phyloP scores from a whole-genome alignment of 2,888 invertebrate genomes.

The Cryptophagus acutangulus region DNA sequence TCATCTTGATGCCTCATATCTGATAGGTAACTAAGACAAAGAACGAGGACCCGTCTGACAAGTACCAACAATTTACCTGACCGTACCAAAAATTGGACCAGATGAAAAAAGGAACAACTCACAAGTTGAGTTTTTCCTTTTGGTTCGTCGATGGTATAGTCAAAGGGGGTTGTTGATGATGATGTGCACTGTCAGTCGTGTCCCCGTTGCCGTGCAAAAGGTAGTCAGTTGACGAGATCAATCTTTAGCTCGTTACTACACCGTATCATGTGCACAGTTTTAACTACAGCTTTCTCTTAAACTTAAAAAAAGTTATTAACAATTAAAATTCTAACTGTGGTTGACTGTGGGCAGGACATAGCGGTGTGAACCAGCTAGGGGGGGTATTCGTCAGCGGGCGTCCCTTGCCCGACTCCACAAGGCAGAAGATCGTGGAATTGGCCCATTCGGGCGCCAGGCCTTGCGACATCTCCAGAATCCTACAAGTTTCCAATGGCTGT shows the following conservation, averaged over 20 bases:
- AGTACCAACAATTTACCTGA: conserved; percentile 21
- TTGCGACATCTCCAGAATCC: conserved; percentile 96
- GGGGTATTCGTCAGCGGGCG: conserved; percentile 99
- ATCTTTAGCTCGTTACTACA: conserved; percentile 50
- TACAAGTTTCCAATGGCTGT: conserved; percentile 99
- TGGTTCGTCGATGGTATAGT: too few relatives aligned
- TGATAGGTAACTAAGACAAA: conserved; percentile 11
- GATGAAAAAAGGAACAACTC: too few relatives aligned
- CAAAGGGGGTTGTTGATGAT: too few relatives aligned
- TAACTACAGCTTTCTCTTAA: conserved; percentile 14
- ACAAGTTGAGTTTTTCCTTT: too few relatives aligned
- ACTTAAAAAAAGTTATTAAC: too few relatives aligned
- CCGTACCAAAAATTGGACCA: too few relatives aligned
- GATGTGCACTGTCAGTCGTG: too few relatives aligned
- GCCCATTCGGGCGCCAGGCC: conserved; percentile 97
- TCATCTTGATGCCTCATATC: conserved; percentile 25
- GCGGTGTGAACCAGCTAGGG: conserved; percentile 98
- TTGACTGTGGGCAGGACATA: conserved; percentile 78
- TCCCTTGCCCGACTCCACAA: conserved; percentile 94
- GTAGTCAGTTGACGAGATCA: conserved; percentile 48
- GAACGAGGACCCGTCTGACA: conserved; percentile 32
- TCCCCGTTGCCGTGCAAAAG: conserved; percentile 42
- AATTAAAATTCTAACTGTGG: conserved; percentile 41
- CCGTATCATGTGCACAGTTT: conserved; percentile 47
- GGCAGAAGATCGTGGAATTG: conserved; percentile 98